phyloP scores from a whole-genome alignment of 2,113 vertebrate species.

The Perccottus glenii region DNA sequence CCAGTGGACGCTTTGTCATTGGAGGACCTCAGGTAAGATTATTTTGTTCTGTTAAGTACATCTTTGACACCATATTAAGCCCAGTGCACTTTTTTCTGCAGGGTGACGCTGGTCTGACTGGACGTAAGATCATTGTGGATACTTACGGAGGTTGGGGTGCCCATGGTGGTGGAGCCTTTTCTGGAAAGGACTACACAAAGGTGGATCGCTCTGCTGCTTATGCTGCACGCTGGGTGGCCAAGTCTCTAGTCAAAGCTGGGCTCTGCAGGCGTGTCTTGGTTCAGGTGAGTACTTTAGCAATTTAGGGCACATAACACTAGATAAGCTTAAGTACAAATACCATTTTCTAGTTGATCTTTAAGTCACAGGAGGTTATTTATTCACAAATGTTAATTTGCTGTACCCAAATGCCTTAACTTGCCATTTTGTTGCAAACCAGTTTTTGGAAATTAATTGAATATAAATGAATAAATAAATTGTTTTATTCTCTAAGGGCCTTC shows the following conservation, averaged over 20 bases:
- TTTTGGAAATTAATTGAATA: too few species aligned
- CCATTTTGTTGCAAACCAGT: not conserved
- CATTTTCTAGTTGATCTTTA: not conserved
- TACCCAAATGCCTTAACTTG: not conserved
- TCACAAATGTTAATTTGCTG: too few species aligned
- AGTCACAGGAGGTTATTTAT: not conserved
- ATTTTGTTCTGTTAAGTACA: not conserved
- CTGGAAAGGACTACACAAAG: conserved; percentile 97
- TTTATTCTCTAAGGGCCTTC: too few species aligned
- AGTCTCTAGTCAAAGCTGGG: conserved; percentile 91
- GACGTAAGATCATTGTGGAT: conserved; percentile 95
- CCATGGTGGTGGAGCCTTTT: conserved; percentile 94
- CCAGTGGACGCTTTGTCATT: conserved; percentile 95
- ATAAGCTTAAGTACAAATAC: too few species aligned
- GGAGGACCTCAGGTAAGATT: conserved; percentile 91
- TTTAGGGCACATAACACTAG: too few species aligned
- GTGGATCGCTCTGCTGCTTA: conserved; percentile 96
- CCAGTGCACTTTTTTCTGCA: conserved; percentile 48
- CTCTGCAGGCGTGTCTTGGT: conserved; percentile 93
- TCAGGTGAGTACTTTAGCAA: conserved; percentile 78
- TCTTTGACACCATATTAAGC: not conserved
- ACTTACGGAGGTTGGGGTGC: conserved; percentile 96
- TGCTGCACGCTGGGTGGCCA: conserved; percentile 95
- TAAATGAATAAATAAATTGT: too few species aligned
- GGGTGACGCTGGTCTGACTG: conserved; percentile 94